These are phyloP conservation scores for Drosophila santomea DNA, from an alignment of 1,140 invertebrate genomes.

Conservation along the genomic window DNA sequence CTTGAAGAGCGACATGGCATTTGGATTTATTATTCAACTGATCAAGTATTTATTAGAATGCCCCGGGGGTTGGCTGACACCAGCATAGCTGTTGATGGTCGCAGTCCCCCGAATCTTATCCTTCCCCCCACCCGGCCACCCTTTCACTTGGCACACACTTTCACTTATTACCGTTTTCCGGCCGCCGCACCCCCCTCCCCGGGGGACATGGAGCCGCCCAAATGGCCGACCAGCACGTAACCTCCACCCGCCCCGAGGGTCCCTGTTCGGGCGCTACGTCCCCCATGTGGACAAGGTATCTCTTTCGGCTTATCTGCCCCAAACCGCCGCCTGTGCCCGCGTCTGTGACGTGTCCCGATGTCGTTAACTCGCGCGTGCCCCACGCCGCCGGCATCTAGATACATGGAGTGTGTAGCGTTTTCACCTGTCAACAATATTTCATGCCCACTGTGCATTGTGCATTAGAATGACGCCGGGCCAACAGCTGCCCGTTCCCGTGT, in stretches of 20 bases:
- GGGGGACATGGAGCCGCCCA: slow-evolving; percentile 48
- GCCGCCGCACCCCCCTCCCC: slow-evolving; percentile 19
- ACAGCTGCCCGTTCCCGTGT: slow-evolving; percentile 58
- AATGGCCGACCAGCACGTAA: slow-evolving; percentile 70
- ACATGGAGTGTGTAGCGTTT: slow-evolving; percentile 41
- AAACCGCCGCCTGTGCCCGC: slow-evolving; percentile 18
- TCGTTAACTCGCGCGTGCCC: slow-evolving; percentile 66
- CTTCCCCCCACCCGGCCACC: slow-evolving; percentile 14
- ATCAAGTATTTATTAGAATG: slow-evolving; percentile 71
- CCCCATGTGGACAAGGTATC: slow-evolving; percentile 37
- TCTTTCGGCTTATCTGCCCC: slow-evolving; percentile 42
- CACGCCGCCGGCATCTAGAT: slow-evolving; percentile 9
- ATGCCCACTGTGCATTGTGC: slow-evolving; percentile 77
- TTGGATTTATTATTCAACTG: slow-evolving; percentile 75
- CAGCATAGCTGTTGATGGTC: slow-evolving; percentile 8
- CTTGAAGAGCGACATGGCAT: slow-evolving; percentile 63
- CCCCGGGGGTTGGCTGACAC: slow-evolving; percentile 64
- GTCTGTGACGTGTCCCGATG: slow-evolving; percentile 55
- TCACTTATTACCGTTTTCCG: slow-evolving; percentile 62
- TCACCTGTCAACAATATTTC: slow-evolving; percentile 82
- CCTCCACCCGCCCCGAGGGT: slow-evolving; percentile 8
- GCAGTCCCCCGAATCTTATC: neutral
- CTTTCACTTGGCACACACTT: slow-evolving; percentile 63
- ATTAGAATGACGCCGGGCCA: slow-evolving; percentile 64
- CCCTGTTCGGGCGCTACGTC: slow-evolving; percentile 5